Evolutionary conservation across 2,113 vertebrate genomes (phyloP), one percentile per base, ranked within the genome.

Genomic region (Bubo scandiacus): DNA sequence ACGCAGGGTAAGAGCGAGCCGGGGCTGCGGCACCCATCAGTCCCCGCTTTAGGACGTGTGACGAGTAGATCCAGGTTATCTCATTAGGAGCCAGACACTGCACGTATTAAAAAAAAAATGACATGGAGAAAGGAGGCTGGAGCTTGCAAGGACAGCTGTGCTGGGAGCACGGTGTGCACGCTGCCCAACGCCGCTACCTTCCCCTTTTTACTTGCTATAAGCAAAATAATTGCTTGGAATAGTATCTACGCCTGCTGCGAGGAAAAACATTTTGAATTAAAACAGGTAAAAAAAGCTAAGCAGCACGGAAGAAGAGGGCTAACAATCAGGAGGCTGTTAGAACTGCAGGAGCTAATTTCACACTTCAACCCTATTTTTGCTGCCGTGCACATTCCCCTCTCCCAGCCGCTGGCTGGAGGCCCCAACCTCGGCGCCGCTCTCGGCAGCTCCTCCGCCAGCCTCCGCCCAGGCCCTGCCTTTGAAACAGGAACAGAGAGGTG

Each of bases 401-500:
- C 88, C 67, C 27, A 10, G 75, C 47, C 2, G 74, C 58, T 38
- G 81, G 54, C 54, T 59, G 26, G 43, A 66, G 87, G 75, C 83
- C 36, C 36, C 78, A 13, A 45, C 55, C 74, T 27, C 14, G 8
- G 92, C 87, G 94, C 58, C 87, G 63, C 20, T 47, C 63, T 13
- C 40, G 34, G 81, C 59, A 43, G 80, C 81, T 29, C 42, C 12
- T 27, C 34, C 14, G 2, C 12, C 73, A 22, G 42, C 88, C 54
- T 17, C 38, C 10, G 6, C 73, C 74, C 96, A 36, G 75, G 21
- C 43, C 55, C n/a, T 9, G 59, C 2, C 88, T 92, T 93, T 93
- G 96, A 88, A 93, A 88, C 91, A 23, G 63, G 88, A 94, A 54
- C 88, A n/a, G 94, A 92, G 43, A 81, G 84, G 94, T 84, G 95